Conservation (phyloP, 2,113 vertebrate genomes). For the Podocnemis expansa region DNA sequence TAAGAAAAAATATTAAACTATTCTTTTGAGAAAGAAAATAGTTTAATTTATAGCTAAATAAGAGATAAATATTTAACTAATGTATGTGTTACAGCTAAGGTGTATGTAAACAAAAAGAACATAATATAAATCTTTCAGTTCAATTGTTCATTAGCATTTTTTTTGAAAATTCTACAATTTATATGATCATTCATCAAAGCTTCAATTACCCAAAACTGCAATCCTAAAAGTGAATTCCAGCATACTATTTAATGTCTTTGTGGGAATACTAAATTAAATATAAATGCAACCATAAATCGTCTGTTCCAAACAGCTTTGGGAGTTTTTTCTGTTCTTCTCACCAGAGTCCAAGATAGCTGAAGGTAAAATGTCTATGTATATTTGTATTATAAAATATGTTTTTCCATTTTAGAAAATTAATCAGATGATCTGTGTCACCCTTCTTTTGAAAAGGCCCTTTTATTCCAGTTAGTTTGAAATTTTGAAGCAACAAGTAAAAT, state of each 20-base stretch:
- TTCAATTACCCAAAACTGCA: background rate
- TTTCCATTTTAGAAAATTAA: background rate
- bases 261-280: background rate
- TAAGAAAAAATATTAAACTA: background rate
- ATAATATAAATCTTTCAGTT: background rate
- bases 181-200: background rate
- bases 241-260: background rate
- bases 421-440: background rate
- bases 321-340: background rate
- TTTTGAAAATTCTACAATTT: background rate
- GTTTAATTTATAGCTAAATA: background rate
- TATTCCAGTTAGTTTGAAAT: background rate
- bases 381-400: background rate
- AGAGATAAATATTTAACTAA: background rate
- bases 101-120: background rate
- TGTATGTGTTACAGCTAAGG: background rate
- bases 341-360: background rate
- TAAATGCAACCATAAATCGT: background rate
- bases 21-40: background rate
- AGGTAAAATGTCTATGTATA: background rate
- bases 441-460: background rate
- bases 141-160: background rate
- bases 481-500: background rate
- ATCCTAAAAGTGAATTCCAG: background rate
- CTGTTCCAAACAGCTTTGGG: background rate